Conservation (phyloP, 2,113 vertebrate species). For the Patagioenas fasciata region DNA sequence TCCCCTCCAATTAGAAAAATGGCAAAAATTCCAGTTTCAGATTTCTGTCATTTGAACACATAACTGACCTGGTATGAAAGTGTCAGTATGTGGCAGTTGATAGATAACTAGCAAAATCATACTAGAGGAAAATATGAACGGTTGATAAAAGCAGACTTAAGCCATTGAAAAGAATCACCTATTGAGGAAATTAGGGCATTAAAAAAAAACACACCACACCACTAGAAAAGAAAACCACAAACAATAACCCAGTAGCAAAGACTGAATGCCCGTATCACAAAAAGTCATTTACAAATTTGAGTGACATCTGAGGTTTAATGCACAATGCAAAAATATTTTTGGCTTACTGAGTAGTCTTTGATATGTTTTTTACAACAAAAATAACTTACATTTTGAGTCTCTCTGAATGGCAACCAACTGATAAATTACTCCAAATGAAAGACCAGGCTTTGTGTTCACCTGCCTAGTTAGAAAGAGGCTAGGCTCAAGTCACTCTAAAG, state of each 20-base stretch:
- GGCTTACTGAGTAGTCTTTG: neutral
- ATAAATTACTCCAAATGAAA: neutral
- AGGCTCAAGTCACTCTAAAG: neutral
- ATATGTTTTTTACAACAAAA: neutral
- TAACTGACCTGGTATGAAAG: neutral
- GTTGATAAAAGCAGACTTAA: neutral
- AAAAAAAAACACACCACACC: neutral
- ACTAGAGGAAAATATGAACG: neutral
- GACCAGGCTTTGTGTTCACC: neutral
- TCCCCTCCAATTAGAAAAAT: neutral
- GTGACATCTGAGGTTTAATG: neutral
- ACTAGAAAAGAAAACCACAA: too few species aligned
- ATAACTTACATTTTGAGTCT: neutral
- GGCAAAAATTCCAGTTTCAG: neutral
- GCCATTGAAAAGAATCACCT: neutral
- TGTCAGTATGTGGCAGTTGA: neutral
- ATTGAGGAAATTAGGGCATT: neutral
- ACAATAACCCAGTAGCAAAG: neutral
- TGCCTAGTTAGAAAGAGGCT: neutral
- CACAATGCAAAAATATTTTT: neutral
- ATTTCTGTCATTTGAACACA: neutral
- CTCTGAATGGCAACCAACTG: neutral
- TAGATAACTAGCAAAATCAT: neutral
- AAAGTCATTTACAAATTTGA: neutral
- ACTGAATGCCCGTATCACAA: neutral